Evolutionary conservation across 2,888 invertebrate genomes (phyloP), one percentile per base, ranked within the genome.

Genomic region (Trachelus stipa): DNA sequence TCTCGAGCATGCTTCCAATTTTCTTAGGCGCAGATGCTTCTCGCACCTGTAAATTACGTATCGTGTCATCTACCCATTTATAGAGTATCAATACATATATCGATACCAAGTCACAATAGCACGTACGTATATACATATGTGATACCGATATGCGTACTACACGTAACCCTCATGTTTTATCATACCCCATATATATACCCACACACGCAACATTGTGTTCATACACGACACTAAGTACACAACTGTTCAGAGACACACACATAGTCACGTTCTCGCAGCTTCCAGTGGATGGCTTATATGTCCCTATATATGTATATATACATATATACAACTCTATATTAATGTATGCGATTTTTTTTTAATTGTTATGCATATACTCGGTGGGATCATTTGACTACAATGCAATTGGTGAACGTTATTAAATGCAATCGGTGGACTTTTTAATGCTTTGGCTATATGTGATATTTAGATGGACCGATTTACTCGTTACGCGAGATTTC

Each of bases 231-330:
- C 56, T 23, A 56, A 56, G 23, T 56, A 56, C 56, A 56, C 56
- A 1, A 56, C 9, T 23, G 56, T 56, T 23, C 56, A 56, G 56
- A 56, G 9, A 23, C 56, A 56, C 56, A 56, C 56, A 23, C 23
- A 56, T 23, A 56, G 56, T 56, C 23, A 56, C 56, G 56, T 56
- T 56, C 56, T 56, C 23, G 56, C 56, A 23, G 56, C 56, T 56
- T 56, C 23, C 56, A 56, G 56, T 56, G 56, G 56, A 56, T 56
- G 56, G 56, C 56, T 56, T 56, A 56, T 56, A 9, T 56, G 56
- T 56, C 56, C 80, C 80, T 75, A 73, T 74, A 76, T 79, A 56
- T 40, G 74, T 71, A 79, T 76, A 73, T 75, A 77, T 76, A 74
- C 75, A 74, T 73, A 75, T 75, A 78, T 69, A 81, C 35, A 23